Evolutionary conservation across 2,888 invertebrate species (phyloP).

Genomic region (Brenthis daphne): DNA sequence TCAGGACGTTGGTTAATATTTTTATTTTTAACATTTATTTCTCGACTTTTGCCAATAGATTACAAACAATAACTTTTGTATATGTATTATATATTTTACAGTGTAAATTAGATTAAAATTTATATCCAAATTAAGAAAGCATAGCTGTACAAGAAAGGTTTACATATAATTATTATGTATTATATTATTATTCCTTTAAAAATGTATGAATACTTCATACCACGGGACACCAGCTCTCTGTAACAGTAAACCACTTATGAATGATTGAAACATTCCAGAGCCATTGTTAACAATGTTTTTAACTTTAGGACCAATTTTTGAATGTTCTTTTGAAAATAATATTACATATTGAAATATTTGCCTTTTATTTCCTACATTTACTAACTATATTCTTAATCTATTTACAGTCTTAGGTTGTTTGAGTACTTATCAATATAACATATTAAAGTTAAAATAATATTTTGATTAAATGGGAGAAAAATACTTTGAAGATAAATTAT

Average conservation of each 20-base stretch:
- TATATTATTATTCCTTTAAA: constrained; percentile 34
- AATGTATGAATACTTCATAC: constrained; percentile 31
- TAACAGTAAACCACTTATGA: constrained; percentile 64
- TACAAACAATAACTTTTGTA: constrained; percentile 34
- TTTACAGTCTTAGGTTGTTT: constrained; percentile 22
- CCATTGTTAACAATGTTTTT: constrained; percentile 81
- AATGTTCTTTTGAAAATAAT: constrained; percentile 82
- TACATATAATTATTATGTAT: constrained; percentile 36
- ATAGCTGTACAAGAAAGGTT: constrained; percentile 39
- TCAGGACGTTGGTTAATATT: constrained; percentile 66
- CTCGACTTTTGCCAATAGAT: constrained; percentile 33
- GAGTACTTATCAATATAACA: constrained; percentile 12
- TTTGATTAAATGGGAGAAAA: constrained; percentile 27
- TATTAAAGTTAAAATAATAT: no score
- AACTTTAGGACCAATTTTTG: constrained; percentile 82
- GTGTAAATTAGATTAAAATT: constrained; percentile 31
- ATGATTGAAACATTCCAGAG: constrained; percentile 79
- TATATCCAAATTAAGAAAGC: constrained; percentile 40
- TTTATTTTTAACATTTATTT: constrained; percentile 38
- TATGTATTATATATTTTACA: constrained; percentile 31
- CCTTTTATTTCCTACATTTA: constrained; percentile 42
- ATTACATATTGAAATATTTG: constrained; percentile 75
- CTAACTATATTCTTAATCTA: constrained; percentile 11
- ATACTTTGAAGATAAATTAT: constrained; percentile 20
- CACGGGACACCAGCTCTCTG: constrained; percentile 63